These are phyloP conservation scores for Aethes cnicana DNA, from an alignment of 2,888 invertebrate genomes.

Conservation along the genomic window DNA sequence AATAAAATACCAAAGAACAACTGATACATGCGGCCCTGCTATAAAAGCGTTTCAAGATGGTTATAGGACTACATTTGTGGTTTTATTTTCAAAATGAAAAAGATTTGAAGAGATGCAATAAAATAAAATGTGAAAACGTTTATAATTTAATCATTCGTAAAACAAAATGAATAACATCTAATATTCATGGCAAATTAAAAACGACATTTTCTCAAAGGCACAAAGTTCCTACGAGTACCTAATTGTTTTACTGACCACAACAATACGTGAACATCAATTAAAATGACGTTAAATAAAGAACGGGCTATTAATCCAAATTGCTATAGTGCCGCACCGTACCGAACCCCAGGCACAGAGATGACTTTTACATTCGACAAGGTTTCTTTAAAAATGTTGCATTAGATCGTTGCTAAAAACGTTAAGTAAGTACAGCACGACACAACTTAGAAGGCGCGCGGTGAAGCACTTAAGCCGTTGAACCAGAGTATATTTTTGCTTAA, in stretches of 20 bases:
- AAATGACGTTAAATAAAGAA: conserved; percentile 17
- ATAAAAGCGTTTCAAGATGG: no score
- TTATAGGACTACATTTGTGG: no score
- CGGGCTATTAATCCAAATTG: conserved; percentile 22
- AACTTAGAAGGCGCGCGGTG: no score
- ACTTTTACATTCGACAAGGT: conserved; percentile 13
- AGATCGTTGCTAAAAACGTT: background rate
- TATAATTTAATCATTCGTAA: no score
- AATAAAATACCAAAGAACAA: no score
- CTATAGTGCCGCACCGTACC: background rate
- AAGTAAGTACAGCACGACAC: background rate
- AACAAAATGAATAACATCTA: no score
- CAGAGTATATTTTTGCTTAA: no score
- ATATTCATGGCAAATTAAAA: conserved; percentile 4
- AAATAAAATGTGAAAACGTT: no score
- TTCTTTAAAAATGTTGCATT: conserved; percentile 2
- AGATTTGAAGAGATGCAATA: no score
- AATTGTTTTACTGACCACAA: conserved; percentile 9
- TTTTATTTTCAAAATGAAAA: no score
- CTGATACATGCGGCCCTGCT: no score
- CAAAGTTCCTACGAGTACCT: background rate
- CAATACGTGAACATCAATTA: conserved; percentile 27
- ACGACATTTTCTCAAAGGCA: conserved; percentile 2
- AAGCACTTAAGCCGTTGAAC: no score
- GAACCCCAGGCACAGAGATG: background rate